Conservation (phyloP, 2,888 invertebrate genomes). For the Athetis lepigone region DNA sequence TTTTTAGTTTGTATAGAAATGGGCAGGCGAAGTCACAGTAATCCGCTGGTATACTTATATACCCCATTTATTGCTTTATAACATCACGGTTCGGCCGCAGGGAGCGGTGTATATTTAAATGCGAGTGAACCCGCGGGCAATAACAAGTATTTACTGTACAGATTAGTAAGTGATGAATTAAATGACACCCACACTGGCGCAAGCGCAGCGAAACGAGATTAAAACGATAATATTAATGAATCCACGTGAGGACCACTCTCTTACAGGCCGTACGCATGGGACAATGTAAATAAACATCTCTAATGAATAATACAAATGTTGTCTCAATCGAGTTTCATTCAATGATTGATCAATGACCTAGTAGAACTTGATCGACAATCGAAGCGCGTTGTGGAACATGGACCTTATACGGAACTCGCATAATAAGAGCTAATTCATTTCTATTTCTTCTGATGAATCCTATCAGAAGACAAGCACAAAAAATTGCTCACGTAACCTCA, state of each 20-base stretch:
- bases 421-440: conserved; percentile 15
- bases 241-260: conserved; percentile 34
- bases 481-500: conserved; percentile 4
- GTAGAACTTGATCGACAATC: conserved; percentile 22
- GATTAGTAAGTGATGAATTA: conserved; percentile 61
- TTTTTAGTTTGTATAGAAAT: too few relatives aligned
- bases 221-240: conserved; percentile 48
- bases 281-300: conserved; percentile 45
- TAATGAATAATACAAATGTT: conserved; percentile 44
- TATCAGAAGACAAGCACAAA: neutral
- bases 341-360: conserved; percentile 42
- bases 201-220: conserved; percentile 43
- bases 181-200: conserved; percentile 65
- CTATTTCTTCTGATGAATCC: neutral
- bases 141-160: too few relatives aligned
- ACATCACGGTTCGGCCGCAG: too few relatives aligned
- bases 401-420: neutral
- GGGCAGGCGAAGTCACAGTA: too few relatives aligned
- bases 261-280: conserved; percentile 34
- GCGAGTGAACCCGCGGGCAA: too few relatives aligned
- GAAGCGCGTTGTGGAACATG: conserved; percentile 14
- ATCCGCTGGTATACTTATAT: too few relatives aligned
- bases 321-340: conserved; percentile 40
- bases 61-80: too few relatives aligned
- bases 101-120: too few relatives aligned